These are phyloP conservation scores for Cossypha polioptera DNA, from an alignment of 2,797 vertebrate species.

Conservation along the genomic window DNA sequence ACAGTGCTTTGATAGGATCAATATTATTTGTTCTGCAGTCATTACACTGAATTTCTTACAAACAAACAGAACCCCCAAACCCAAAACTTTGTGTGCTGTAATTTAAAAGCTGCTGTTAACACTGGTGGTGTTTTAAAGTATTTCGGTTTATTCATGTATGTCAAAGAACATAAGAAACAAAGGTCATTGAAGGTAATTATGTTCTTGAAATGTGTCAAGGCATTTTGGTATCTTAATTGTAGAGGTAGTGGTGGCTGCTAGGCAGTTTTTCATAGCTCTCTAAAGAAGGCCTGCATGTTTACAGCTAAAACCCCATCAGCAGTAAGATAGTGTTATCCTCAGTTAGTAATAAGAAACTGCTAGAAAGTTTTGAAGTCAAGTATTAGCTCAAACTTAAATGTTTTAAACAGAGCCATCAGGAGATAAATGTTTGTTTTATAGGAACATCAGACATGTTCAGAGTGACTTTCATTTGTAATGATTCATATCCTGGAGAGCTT, in stretches of 20 bases:
- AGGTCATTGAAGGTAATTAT: neutral
- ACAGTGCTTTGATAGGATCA: neutral
- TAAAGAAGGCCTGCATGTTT: neutral
- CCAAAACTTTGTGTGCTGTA: neutral
- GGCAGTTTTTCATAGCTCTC: neutral
- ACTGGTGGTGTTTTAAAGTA: neutral
- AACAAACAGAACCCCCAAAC: neutral
- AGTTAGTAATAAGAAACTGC: neutral
- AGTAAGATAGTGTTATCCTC: neutral
- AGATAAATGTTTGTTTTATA: slow-evolving; percentile 53
- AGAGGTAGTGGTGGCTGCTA: neutral
- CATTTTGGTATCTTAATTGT: neutral
- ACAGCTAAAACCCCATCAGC: neutral
- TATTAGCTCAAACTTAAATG: neutral
- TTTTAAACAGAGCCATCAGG: neutral
- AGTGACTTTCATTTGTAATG: slow-evolving; percentile 88
- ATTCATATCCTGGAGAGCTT: slow-evolving; percentile 74
- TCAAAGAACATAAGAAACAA: neutral
- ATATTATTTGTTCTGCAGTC: neutral
- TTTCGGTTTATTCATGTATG: neutral
- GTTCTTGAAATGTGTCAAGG: neutral
- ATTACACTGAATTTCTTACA: neutral
- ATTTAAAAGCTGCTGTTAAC: neutral
- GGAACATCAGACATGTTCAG: slow-evolving; percentile 80
- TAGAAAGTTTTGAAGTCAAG: neutral